Evolutionary conservation across 2,888 invertebrate species (phyloP), one percentile per base, ranked within the genome.

Genomic region (Amphipyra berbera): DNA sequence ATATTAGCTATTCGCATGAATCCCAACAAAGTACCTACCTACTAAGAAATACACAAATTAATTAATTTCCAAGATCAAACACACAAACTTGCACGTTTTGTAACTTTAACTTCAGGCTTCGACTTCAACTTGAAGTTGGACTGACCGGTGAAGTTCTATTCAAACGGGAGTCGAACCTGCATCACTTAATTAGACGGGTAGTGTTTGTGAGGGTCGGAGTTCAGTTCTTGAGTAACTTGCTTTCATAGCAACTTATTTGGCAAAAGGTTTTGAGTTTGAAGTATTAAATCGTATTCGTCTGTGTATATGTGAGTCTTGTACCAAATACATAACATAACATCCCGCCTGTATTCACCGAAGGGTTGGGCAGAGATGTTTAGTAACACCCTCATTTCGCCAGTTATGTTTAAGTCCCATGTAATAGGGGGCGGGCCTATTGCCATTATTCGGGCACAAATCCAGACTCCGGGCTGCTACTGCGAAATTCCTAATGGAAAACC

Each of bases 101-200:
- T 52, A 48, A 55, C 48, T 71, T 30, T 44, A 68, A 67, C 57
- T 72, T 61, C 14, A 35, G 40, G 45, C 41, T 50, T 65, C 35
- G 35, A 47, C 15, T 58, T 27, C 9, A 65, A 61, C 58, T 59
- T 48, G 30, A 50, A 68, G 66, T 65, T 6, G 57, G 38, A 56
- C 56, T 71, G 68, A 57, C 66, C 66, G 62, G 46, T 57, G 54
- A 71, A 78, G 66, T 76, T 70, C 38, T 68, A 73, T 67, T 58
- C 61, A 63, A 68, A 70, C 50, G 57, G 70, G 62, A 71, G 13
- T 67, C 56, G 52, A 71, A 78, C 73, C 73, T 68, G 71, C 62
- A 73, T 68, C 68, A 65, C 58, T 73, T 76, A 76, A 78, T 78
- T 78, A 71, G 71, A 59, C 15, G 54, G 48, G 59, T 59, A 52